Evolutionary conservation across 2,888 invertebrate species (phyloP).

Genomic region (Drosophila macrospina): DNA sequence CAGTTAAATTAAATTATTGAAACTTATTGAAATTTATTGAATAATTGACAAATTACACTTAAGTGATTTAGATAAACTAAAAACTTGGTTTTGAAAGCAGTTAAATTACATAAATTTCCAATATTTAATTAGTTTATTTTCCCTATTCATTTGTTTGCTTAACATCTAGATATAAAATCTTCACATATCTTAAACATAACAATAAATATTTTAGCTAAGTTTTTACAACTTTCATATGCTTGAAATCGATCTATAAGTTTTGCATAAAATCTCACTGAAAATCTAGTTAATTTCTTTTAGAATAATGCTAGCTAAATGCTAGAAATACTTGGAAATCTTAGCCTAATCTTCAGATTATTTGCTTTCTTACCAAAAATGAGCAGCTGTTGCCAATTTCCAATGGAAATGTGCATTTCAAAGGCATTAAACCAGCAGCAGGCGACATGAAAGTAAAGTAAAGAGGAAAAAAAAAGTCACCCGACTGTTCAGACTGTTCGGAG

Average conservation of each 20-base stretch:
- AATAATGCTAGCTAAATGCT: not conserved
- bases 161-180: too few species aligned
- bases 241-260: not conserved
- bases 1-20: too few species aligned
- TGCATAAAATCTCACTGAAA: not conserved
- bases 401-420: conserved; percentile 20
- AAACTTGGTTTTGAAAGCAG: too few species aligned
- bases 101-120: too few species aligned
- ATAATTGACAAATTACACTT: too few species aligned
- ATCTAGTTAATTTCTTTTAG: not conserved
- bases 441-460: conserved; percentile 7
- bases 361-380: not conserved
- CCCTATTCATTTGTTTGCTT: too few species aligned
- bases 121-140: too few species aligned
- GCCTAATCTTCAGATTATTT: conserved; percentile 1
- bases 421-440: conserved; percentile 21
- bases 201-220: too few species aligned
- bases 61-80: too few species aligned
- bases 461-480: conserved; percentile 8
- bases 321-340: not conserved
- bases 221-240: too few species aligned
- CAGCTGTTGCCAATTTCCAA: conserved; percentile 23
- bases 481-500: conserved; percentile 2
- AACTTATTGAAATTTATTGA: too few species aligned
- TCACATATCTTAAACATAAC: too few species aligned